These are phyloP conservation scores for Sebastes cheni DNA, from an alignment of 2,797 vertebrate species.

Conservation along the genomic window DNA sequence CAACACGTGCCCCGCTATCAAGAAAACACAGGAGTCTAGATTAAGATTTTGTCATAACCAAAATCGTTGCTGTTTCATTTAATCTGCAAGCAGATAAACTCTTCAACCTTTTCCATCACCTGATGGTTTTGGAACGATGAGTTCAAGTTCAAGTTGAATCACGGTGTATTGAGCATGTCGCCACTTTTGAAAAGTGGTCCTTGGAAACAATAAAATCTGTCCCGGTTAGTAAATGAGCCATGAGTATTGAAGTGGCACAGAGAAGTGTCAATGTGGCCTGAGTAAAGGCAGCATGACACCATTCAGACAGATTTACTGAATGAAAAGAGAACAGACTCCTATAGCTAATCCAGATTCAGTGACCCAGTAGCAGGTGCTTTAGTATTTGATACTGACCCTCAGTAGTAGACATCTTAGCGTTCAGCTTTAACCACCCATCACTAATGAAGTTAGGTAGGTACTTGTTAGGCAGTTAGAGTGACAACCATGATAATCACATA, in stretches of 20 bases:
- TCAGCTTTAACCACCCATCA: not conserved
- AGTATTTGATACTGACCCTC: constrained; percentile 12
- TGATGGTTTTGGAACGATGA: constrained; percentile 67
- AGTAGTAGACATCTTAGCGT: not conserved
- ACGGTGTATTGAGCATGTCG: constrained; percentile 45
- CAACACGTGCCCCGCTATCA: constrained; percentile 79
- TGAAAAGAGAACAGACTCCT: constrained; percentile 36
- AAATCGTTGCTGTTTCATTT: constrained; percentile 81
- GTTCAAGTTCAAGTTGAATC: constrained; percentile 59
- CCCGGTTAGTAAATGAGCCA: constrained; percentile 52
- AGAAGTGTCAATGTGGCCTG: constrained; percentile 37
- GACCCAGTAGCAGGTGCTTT: constrained; percentile 24
- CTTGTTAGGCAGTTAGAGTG: not conserved
- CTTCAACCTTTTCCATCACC: constrained; percentile 60
- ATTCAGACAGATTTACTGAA: constrained; percentile 47
- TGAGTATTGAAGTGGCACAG: constrained; percentile 39
- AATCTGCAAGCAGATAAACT: constrained; percentile 77
- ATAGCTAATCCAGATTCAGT: constrained; percentile 36
- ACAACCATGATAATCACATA: not conserved
- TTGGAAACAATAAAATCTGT: constrained; percentile 64
- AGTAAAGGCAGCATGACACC: constrained; percentile 48
- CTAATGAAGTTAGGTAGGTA: not conserved
- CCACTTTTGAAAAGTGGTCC: constrained; percentile 52
- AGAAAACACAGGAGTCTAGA: constrained; percentile 84
- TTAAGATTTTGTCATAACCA: constrained; percentile 82